Percentiles rank a stretch among this genome's conserved stretches.
These are phyloP conservation scores for Drosophila aldrichi DNA, from an alignment of 2,888 invertebrate genomes.

Conservation along the genomic window DNA sequence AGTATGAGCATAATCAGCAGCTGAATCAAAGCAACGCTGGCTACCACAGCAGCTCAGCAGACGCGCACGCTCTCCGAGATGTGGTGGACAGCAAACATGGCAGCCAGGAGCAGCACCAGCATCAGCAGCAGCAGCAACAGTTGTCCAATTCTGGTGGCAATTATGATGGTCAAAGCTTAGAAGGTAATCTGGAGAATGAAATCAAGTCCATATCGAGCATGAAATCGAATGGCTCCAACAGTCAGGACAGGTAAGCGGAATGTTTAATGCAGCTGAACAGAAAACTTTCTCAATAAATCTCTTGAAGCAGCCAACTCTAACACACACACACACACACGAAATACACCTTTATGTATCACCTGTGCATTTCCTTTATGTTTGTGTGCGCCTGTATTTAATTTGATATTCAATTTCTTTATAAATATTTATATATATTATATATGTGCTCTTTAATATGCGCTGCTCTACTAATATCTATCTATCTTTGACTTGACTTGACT, in stretches of 20 bases:
- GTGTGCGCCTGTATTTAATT: conserved; percentile 48
- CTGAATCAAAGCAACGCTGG: conserved; percentile 55
- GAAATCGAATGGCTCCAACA: conserved; percentile 91
- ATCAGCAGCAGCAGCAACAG: conserved; percentile 54
- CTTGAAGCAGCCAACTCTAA: conserved; percentile 24
- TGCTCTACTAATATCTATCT: conserved; percentile 27
- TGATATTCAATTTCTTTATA: background rate
- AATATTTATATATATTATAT: background rate
- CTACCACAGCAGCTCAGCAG: conserved; percentile 51
- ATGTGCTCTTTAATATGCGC: conserved; percentile 14
- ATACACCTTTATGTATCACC: conserved; percentile 18
- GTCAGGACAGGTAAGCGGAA: conserved; percentile 90
- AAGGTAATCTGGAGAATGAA: conserved; percentile 96
- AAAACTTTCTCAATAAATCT: conserved; percentile 11
- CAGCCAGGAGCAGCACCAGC: conserved; percentile 53
- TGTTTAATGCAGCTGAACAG: background rate
- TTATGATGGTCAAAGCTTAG: conserved; percentile 96
- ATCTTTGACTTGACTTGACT: conserved; percentile 24
- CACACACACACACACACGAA: conserved; percentile 16
- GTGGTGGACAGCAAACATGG: conserved; percentile 68
- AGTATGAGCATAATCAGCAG: conserved; percentile 75
- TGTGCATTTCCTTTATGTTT: conserved; percentile 17
- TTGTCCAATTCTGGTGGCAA: conserved; percentile 64
- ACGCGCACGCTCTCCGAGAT: conserved; percentile 59
- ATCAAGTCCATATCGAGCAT: conserved; percentile 95